Evolutionary conservation across 2,797 vertebrate genomes (phyloP), one percentile per base, ranked within the genome.

Genomic region (Cetoscarus ocellatus): DNA sequence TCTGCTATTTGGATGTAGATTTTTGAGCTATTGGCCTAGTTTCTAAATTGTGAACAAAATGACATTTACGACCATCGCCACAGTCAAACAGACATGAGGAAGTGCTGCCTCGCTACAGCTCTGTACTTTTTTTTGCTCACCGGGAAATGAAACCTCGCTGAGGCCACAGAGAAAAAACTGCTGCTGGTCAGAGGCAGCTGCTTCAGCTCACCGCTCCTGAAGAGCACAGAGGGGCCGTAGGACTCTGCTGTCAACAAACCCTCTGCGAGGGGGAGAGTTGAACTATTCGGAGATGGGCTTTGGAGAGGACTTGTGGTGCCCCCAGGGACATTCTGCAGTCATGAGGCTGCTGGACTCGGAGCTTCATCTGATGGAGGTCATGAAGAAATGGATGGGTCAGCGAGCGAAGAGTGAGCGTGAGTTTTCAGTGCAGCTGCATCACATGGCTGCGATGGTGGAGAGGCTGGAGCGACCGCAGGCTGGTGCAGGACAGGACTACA

Each of bases 311-410:
- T 92, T 99, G 65, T 94, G 95, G 86, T 96, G 96, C 81, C 92
- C 95, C 0, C 95, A 96, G 91, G 96, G 96, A 36, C 96, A 99
- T n/a, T 80, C 90, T 0, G 95, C 96, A 0, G 88, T 99, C 55
- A 91, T 98, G 81, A 92, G 91, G 47, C 94, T 99, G 77, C 96
- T 99, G 91, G 98, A 99, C 45, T 91, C 95, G 0, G 98, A 99
- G 92, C 94, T 99, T 68, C 96, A 96, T 13, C 92, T 99, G 50
- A 95, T 99, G 95, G 98, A 99, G 86, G 91, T 94, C 65, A 97
- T 99, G 96, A 97, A 95, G 89, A 98, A 97, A 84, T 99, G 97
- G 97, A 97, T 99, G 95, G 92, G 88, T 2, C 97, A 98, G 91
- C 92, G 98, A 0, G 95, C 96, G 1, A 98, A 97, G 93, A 97